Conservation (phyloP, 1,140 invertebrate species). For the Drosophila micromelanica region DNA sequence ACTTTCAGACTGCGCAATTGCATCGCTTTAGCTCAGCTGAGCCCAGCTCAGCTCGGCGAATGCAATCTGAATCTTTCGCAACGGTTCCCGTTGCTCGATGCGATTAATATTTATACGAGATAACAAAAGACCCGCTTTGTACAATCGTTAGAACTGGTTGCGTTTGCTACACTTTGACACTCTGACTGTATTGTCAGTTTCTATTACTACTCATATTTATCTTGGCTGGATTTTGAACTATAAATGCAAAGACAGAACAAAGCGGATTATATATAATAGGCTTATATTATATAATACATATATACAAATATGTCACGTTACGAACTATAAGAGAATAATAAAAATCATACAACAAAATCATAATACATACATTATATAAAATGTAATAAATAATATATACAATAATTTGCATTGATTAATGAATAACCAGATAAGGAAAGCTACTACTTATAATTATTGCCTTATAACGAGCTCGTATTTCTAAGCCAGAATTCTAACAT, state of each 20-base stretch:
- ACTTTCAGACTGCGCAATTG: slow-evolving; percentile 40
- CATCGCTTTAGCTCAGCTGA: slow-evolving; percentile 31
- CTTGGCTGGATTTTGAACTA: background rate
- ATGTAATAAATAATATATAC: too few relatives aligned
- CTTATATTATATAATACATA: background rate
- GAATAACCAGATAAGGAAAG: too few relatives aligned
- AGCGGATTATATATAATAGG: background rate
- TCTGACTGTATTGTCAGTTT: background rate
- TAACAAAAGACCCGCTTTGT: slow-evolving; percentile 25
- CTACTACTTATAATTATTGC: too few relatives aligned
- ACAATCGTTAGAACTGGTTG: slow-evolving; percentile 13
- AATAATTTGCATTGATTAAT: too few relatives aligned
- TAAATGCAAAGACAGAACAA: background rate
- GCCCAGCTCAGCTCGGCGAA: slow-evolving; percentile 12
- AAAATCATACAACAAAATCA: too few relatives aligned
- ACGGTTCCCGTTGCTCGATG: slow-evolving; percentile 2
- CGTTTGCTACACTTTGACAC: background rate
- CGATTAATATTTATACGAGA: slow-evolving; percentile 49
- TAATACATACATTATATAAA: too few relatives aligned
- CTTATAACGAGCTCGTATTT: too few relatives aligned
- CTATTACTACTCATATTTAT: slow-evolving; percentile 24
- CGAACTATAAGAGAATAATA: too few relatives aligned
- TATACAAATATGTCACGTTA: too few relatives aligned
- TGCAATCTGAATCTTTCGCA: slow-evolving; percentile 20
- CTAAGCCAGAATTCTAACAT: too few relatives aligned